phyloP scores from a whole-genome alignment of 2,888 invertebrate genomes.

The Leptura quadrifasciata region DNA sequence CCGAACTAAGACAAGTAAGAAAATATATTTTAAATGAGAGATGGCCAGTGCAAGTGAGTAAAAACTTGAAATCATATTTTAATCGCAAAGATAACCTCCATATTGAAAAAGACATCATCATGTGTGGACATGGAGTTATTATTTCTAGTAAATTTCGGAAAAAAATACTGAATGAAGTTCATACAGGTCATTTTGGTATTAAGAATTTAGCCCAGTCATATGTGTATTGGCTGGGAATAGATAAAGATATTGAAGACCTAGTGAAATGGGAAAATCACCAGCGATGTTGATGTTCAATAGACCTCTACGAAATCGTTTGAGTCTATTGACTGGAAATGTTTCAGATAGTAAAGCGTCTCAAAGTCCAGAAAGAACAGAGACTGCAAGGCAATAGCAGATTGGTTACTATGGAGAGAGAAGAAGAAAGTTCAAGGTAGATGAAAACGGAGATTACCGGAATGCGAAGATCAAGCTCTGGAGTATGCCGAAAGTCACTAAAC shows the following conservation, averaged over 20 bases:
- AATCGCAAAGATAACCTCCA: conserved; percentile 17
- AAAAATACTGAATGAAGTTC: conserved; percentile 49
- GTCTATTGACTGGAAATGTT: not conserved
- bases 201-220: conserved; percentile 53
- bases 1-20: too few relatives aligned
- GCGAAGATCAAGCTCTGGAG: not conserved
- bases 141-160: conserved; percentile 41
- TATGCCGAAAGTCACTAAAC: not conserved
- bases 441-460: not conserved
- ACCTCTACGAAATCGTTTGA: not conserved
- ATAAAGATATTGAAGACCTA: not conserved
- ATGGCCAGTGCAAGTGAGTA: too few relatives aligned
- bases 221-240: conserved; percentile 62
- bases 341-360: not conserved
- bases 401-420: not conserved
- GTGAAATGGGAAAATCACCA: not conserved
- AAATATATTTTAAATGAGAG: too few relatives aligned
- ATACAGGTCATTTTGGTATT: too few relatives aligned
- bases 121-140: conserved; percentile 51
- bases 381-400: not conserved
- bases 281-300: not conserved
- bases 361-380: not conserved
- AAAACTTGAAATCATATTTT: too few relatives aligned
- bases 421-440: not conserved
- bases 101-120: conserved; percentile 33